Conservation (phyloP, 2,113 vertebrate species). For the Ondatra zibethicus region DNA sequence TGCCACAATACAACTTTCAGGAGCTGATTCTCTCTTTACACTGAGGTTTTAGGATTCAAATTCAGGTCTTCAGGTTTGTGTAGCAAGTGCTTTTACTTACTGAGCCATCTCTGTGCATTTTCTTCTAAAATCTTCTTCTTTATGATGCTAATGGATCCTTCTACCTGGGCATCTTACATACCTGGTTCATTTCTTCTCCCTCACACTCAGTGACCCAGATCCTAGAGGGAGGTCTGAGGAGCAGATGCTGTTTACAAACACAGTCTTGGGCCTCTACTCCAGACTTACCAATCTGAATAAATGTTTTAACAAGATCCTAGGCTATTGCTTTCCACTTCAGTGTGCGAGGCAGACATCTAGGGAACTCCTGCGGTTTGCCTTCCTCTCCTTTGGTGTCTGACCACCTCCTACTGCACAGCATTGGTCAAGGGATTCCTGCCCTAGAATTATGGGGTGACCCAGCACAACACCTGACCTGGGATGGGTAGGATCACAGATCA, state of each 20-base stretch:
- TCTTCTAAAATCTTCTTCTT: not conserved
- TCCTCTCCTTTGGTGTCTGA: not conserved
- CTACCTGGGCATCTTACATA: not conserved
- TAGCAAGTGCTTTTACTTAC: not conserved
- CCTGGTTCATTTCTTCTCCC: not conserved
- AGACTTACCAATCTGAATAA: not conserved
- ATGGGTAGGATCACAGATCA: not conserved
- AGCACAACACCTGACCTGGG: not conserved
- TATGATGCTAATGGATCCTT: not conserved
- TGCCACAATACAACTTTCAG: not conserved
- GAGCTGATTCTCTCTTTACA: not conserved
- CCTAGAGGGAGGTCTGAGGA: not conserved
- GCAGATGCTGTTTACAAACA: not conserved
- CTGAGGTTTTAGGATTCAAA: not conserved
- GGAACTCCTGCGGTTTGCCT: not conserved
- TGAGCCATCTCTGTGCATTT: not conserved
- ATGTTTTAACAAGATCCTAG: not conserved
- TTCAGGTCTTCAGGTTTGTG: not conserved
- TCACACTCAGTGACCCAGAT: not conserved
- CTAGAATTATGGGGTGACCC: not conserved
- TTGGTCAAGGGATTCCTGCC: not conserved
- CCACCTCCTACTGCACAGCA: not conserved
- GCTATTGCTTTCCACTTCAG: not conserved
- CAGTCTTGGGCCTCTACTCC: not conserved
- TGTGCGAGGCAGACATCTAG: not conserved